phyloP scores from a whole-genome alignment of 2,797 vertebrate genomes.

The Sebastes melanostomus region DNA sequence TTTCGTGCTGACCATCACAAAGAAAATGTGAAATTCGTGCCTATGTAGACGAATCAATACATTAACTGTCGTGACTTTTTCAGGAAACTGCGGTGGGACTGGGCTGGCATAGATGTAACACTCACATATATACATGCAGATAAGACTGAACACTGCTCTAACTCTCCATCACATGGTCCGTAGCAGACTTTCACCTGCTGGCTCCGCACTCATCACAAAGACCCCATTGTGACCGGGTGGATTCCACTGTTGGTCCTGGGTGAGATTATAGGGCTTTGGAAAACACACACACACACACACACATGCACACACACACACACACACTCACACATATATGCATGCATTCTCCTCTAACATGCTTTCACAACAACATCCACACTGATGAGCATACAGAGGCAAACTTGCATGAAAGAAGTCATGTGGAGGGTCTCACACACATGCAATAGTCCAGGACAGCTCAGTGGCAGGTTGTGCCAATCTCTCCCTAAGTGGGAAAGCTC shows the following conservation, averaged over 20 bases:
- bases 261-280: constrained; percentile 37
- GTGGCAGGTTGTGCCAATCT: not conserved
- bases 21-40: no score
- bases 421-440: not conserved
- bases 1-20: no score
- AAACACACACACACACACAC: not conserved
- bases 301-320: not conserved
- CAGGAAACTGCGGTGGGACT: no score
- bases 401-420: not conserved
- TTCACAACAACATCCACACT: not conserved
- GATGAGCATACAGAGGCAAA: not conserved
- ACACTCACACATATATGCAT: not conserved
- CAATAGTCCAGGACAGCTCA: not conserved
- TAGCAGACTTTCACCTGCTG: constrained; percentile 45
- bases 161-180: constrained; percentile 19
- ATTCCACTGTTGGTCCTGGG: constrained; percentile 42
- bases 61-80: no score
- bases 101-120: no score
- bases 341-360: not conserved
- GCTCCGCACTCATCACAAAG: constrained; percentile 49
- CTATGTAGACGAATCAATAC: no score
- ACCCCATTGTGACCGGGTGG: constrained; percentile 43
- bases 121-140: not conserved
- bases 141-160: not conserved
- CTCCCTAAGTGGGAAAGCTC: not conserved